Conservation (phyloP, 1,140 invertebrate genomes). For the Yoshiicerus persimilis region DNA sequence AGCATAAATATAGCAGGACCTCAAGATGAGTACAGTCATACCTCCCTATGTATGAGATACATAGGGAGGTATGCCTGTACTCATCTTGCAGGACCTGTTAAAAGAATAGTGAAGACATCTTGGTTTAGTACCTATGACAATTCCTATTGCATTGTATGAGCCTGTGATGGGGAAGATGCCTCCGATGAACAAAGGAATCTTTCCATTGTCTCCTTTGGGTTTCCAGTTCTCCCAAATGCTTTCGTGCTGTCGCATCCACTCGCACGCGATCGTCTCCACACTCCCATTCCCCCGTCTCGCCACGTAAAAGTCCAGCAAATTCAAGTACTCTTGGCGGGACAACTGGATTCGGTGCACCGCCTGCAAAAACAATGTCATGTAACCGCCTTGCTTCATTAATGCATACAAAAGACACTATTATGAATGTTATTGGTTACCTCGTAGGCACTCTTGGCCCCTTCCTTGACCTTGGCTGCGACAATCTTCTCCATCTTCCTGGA, state of each 20-base stretch:
- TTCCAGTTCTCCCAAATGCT: conserved; percentile 62
- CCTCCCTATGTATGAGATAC: no score
- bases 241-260: conserved; percentile 65
- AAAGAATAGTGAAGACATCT: not conserved
- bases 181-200: conserved; percentile 64
- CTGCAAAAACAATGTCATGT: no score
- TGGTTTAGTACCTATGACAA: conserved; percentile 57
- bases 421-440: conserved; percentile 51
- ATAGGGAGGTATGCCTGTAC: no score
- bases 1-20: no score
- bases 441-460: conserved; percentile 58
- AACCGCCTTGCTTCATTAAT: no score
- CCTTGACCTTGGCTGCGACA: conserved; percentile 62
- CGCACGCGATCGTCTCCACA: conserved; percentile 62
- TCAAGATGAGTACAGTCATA: no score
- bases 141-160: conserved; percentile 63
- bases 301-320: conserved; percentile 59
- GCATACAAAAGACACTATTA: no score
- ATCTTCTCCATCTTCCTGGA: conserved; percentile 67
- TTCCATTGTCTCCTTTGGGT: conserved; percentile 57
- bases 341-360: conserved; percentile 63
- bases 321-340: conserved; percentile 58
- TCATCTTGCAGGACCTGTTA: no score
- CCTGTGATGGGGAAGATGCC: conserved; percentile 75
- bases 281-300: not conserved